phyloP scores from a whole-genome alignment of 2,113 vertebrate species.

The Cyanoderma ruficeps region DNA sequence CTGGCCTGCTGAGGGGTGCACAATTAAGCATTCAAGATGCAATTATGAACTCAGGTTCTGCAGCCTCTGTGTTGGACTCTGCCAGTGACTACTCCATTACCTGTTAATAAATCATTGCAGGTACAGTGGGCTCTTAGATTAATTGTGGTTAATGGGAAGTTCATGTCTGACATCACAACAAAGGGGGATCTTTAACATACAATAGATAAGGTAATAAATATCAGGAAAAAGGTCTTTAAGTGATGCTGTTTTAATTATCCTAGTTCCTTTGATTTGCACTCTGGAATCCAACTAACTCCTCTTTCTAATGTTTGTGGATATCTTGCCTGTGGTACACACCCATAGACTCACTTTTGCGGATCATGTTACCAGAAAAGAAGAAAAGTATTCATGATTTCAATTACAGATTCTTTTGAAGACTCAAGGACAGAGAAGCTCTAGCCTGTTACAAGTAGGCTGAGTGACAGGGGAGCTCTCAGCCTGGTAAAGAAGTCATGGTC shows the following conservation, averaged over 20 bases:
- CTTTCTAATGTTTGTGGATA: neutral
- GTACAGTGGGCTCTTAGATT: neutral
- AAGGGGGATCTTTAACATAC: neutral
- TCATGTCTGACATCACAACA: neutral
- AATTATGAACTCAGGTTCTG: neutral
- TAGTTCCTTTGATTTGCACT: neutral
- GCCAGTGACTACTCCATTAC: neutral
- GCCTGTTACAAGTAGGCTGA: neutral
- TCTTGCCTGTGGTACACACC: neutral
- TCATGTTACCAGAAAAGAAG: neutral
- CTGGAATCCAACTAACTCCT: neutral
- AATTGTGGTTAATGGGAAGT: neutral
- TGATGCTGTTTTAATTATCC: neutral
- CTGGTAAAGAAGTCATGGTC: neutral
- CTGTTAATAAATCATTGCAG: neutral
- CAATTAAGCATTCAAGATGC: neutral
- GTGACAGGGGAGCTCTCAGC: neutral
- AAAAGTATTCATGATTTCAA: neutral
- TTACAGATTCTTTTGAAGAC: accelerated
- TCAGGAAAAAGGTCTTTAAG: neutral
- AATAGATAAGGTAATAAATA: neutral
- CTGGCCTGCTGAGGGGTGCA: neutral
- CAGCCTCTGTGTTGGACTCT: neutral
- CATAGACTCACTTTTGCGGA: neutral
- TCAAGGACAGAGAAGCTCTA: neutral